Evolutionary conservation across 92 coral and sea anemone species (phyloP), one percentile per base, ranked within the genome.

Genomic region (Porites cylindrica): DNA sequence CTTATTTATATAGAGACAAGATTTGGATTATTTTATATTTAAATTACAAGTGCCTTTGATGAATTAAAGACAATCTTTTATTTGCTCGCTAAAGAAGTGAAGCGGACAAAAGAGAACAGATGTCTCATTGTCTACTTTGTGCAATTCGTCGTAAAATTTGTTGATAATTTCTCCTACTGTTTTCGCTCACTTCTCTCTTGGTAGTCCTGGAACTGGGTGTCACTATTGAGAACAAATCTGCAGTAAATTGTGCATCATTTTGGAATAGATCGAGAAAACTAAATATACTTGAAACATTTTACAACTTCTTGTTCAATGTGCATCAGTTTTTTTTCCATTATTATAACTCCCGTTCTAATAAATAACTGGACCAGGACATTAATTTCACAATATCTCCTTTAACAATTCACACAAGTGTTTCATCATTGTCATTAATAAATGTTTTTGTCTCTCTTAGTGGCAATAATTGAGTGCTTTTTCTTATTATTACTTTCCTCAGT

Each of bases 381-480:
- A 38, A 38, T 38, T 38, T 38, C 47, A 38, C 47, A 2, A 38
- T 38, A 38, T 38, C 47, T 4, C 47, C 6, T 38, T 38, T 38
- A 75, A 54, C 47, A 53, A 20, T 56, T 7, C 51, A 11, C 4
- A 76, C 80, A 21, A 76, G 80, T 76, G 80, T 43, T 76, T 56
- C 47, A 38, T 38, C 47, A 20, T 76, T 56, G 59, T 53, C 61
- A 56, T 56, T 0, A 38, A 14, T 56, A 56, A 56, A 56, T 56
- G 61, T 56, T 10, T 10, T 56, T 56, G 61, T 56, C 5, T 10
- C 16, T 56, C 61, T 10, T 56, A 4, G 61, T 56, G 4, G 61
- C 16, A 6, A 3, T 56, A 10, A 3, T 56, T 56, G 16, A 56
- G 11, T 56, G 60, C 61, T 14, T 56, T 56, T n/a, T 43, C 54